A percentile compares a stretch with the other conserved stretches of the same genome.
phyloP scores from a whole-genome alignment of 2,888 invertebrate species.

The Andrena marginata region DNA sequence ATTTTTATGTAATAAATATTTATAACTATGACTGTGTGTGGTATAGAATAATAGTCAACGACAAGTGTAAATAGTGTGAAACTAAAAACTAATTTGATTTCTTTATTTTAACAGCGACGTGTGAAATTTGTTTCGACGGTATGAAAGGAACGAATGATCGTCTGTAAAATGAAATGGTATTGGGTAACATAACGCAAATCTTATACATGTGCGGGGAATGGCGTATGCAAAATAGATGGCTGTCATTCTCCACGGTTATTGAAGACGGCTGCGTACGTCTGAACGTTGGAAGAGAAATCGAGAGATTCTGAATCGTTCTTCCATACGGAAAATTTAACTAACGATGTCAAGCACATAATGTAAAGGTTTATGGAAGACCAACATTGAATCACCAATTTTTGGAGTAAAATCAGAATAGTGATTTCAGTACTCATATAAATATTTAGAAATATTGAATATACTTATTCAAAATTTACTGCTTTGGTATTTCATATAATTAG shows the following conservation, averaged over 20 bases:
- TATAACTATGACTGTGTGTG: no score
- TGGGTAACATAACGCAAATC: conserved; percentile 44
- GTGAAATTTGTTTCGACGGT: neutral
- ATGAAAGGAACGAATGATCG: conserved; percentile 31
- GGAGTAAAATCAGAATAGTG: neutral
- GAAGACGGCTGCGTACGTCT: conserved; percentile 38
- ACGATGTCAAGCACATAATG: neutral
- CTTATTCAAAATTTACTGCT: no score
- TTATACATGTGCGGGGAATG: conserved; percentile 57
- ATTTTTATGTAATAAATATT: no score
- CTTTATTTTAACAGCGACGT: neutral
- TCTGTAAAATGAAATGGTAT: conserved; percentile 42
- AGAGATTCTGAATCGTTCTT: conserved; percentile 25
- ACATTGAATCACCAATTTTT: neutral
- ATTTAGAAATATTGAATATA: no score
- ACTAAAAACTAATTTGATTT: neutral
- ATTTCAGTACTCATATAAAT: neutral
- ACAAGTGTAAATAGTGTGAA: neutral
- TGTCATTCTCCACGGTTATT: conserved; percentile 54
- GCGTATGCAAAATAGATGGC: conserved; percentile 63
- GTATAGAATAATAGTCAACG: no score
- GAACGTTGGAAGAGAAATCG: conserved; percentile 52
- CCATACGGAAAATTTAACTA: conserved; percentile 9
- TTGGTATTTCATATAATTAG: no score
- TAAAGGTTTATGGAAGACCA: neutral